phyloP scores from a whole-genome alignment of 1,140 invertebrate species.

The Calephelis nemesis region DNA sequence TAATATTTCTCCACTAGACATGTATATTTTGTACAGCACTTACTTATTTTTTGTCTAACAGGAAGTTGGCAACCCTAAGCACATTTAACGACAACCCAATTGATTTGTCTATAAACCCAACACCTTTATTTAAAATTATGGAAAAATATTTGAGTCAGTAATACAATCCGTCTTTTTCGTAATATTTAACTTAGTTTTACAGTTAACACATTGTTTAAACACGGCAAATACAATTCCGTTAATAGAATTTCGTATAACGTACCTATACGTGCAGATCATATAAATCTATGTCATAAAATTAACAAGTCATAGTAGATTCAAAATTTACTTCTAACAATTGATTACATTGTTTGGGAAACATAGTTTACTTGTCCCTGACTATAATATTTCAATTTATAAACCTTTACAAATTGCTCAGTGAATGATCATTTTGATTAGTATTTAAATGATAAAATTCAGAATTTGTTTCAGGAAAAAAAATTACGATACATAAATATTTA shows the following conservation, averaged over 20 bases:
- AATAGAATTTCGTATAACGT: slow-evolving; percentile 30
- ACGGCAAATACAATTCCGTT: slow-evolving; percentile 22
- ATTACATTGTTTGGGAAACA: slow-evolving; percentile 26
- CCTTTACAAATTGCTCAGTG: slow-evolving; percentile 20
- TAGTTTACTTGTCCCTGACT: slow-evolving; percentile 20
- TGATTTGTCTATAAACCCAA: neutral
- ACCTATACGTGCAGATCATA: slow-evolving; percentile 20
- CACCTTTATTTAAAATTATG: neutral
- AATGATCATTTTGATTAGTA: neutral
- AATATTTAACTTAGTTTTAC: neutral
- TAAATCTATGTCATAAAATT: slow-evolving; percentile 35
- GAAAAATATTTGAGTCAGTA: slow-evolving; percentile 8
- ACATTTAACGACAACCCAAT: neutral
- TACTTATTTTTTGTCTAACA: neutral
- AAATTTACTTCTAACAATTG: slow-evolving; percentile 29
- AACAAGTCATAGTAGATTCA: slow-evolving; percentile 30
- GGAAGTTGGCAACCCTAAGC: neutral
- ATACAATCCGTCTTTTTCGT: slow-evolving; percentile 2
- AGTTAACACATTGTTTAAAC: slow-evolving; percentile 6
- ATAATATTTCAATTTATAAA: slow-evolving; percentile 31
- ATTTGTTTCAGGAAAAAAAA: no score
- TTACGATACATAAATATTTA: no score
- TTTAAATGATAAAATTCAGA: neutral
- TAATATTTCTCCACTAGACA: neutral
- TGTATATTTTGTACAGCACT: neutral